Evolutionary conservation across 2,888 invertebrate species (phyloP).

Genomic region (Chrysolina oricalcia): DNA sequence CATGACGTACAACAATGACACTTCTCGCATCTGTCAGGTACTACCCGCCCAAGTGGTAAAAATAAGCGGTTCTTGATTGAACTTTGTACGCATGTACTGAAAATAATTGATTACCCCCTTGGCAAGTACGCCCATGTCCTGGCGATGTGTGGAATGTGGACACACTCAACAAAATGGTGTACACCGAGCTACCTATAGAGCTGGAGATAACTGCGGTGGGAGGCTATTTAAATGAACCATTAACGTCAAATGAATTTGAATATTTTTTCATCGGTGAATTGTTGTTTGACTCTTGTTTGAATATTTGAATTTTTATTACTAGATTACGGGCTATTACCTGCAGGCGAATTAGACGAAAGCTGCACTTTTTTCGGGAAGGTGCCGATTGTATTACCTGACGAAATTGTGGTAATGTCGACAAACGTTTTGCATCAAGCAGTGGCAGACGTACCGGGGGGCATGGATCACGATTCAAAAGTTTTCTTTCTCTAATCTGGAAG

Average conservation of each 20-base stretch:
- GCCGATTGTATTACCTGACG: conserved; percentile 15
- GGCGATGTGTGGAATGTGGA: conserved; percentile 43
- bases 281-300: conserved; percentile 25
- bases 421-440: conserved; percentile 16
- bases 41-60: too few relatives aligned
- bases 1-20: too few relatives aligned
- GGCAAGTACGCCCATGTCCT: not conserved
- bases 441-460: not conserved
- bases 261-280: conserved; percentile 26
- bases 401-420: not conserved
- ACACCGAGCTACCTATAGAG: conserved; percentile 31
- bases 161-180: conserved; percentile 41
- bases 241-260: conserved; percentile 26
- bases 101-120: not conserved
- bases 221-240: conserved; percentile 24
- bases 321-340: conserved; percentile 20
- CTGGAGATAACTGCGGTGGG: conserved; percentile 26
- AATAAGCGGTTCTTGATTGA: too few relatives aligned
- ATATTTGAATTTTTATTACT: conserved; percentile 26
- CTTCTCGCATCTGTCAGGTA: too few relatives aligned
- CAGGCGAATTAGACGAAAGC: conserved; percentile 24
- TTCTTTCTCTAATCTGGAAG: too few relatives aligned
- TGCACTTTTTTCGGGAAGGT: conserved; percentile 11
- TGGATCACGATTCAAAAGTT: not conserved
- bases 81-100: too few relatives aligned